Evolutionary conservation across 1,140 invertebrate genomes (phyloP).

Genomic region (Acyrthosiphon pisum): DNA sequence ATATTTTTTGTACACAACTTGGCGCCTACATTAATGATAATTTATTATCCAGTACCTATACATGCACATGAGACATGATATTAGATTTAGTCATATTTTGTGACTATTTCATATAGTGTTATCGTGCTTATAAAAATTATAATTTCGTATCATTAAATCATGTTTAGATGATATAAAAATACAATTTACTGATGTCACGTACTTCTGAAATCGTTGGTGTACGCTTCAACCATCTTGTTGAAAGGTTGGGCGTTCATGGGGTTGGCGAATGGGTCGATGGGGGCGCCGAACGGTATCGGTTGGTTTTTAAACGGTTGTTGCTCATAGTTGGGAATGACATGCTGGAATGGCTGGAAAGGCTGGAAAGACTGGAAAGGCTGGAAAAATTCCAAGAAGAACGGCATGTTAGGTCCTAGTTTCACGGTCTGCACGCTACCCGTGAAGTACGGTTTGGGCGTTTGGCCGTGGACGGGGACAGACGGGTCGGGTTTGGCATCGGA

Average conservation of each 20-base stretch:
- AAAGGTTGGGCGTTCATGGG: not conserved
- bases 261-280: not conserved
- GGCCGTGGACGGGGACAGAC: not conserved
- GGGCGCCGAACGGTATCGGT: not conserved
- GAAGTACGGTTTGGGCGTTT: not conserved
- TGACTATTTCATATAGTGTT: not conserved
- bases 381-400: slow-evolving; percentile 9
- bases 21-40: not conserved
- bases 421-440: not conserved
- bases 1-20: not conserved
- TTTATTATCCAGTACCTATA: not conserved
- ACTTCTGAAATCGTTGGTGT: slow-evolving; percentile 37
- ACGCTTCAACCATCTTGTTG: not conserved
- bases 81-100: not conserved
- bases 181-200: not conserved
- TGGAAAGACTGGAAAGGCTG: slow-evolving; percentile 17
- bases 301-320: not conserved
- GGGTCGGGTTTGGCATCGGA: not conserved
- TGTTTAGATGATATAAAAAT: not conserved
- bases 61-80: not conserved
- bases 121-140: not conserved
- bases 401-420: not conserved
- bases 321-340: not conserved
- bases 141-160: not conserved
- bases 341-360: not conserved